Percentiles rank a stretch among this genome's conserved stretches.
phyloP scores from a whole-genome alignment of 1,140 invertebrate genomes.

The Trissolcus basalis region DNA sequence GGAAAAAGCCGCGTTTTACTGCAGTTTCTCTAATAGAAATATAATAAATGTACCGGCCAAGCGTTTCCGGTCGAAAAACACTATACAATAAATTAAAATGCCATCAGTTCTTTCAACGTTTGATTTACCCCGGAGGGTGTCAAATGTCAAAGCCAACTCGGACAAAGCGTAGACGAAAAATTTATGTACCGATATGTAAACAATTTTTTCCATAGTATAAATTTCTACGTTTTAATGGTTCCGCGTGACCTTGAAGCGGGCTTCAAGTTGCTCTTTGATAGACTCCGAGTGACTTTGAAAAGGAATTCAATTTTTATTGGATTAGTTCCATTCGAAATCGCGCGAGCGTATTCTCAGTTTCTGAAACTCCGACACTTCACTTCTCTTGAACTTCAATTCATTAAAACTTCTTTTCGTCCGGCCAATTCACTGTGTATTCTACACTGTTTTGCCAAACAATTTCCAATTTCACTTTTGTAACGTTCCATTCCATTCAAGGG shows the following conservation, averaged over 20 bases:
- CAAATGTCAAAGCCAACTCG: conserved; percentile 18
- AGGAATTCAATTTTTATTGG: conserved; percentile 26
- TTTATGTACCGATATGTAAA: conserved; percentile 31
- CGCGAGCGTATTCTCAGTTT: conserved; percentile 9
- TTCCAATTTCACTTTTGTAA: conserved; percentile 24
- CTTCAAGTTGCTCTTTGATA: conserved; percentile 16
- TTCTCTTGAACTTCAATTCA: too few relatives aligned
- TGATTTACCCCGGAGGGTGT: conserved; percentile 17
- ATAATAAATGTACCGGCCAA: too few relatives aligned
- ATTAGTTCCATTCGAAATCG: conserved; percentile 23
- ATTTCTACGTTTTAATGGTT: conserved; percentile 9
- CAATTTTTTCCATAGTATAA: conserved; percentile 14
- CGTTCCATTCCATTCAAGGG: too few relatives aligned
- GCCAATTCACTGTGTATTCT: too few relatives aligned
- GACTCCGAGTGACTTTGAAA: conserved; percentile 33
- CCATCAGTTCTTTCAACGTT: conserved; percentile 4
- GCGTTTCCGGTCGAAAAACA: conserved; percentile 1
- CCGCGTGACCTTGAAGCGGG: conserved; percentile 12
- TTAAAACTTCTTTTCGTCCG: too few relatives aligned
- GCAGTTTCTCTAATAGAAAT: too few relatives aligned
- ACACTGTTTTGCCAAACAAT: conserved; percentile 5
- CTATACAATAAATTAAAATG: background rate
- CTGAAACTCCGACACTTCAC: too few relatives aligned
- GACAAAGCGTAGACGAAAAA: conserved; percentile 9
- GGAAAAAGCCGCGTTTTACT: too few relatives aligned